These are phyloP conservation scores for Hypsopygia costalis DNA, from an alignment of 2,888 invertebrate species.

Conservation along the genomic window DNA sequence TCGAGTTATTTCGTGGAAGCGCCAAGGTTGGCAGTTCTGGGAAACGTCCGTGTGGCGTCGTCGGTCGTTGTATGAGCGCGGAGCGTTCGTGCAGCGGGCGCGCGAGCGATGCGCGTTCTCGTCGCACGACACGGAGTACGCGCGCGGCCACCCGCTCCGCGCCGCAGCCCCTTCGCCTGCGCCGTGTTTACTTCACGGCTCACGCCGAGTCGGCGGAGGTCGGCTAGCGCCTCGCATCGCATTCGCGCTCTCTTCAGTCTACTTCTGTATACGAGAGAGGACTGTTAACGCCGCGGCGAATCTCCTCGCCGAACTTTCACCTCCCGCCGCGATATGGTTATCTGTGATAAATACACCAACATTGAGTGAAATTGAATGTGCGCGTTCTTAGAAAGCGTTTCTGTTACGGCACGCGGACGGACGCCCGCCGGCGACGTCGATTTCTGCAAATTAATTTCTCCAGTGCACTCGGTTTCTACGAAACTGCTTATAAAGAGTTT, in stretches of 20 bases:
- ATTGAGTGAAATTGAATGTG: conserved; percentile 75
- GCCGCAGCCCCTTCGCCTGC: conserved; percentile 22
- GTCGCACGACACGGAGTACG: conserved; percentile 21
- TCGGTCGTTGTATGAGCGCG: conserved; percentile 34
- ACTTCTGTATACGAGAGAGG: conserved; percentile 50
- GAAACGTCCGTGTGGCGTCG: conserved; percentile 49
- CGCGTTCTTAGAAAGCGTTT: conserved; percentile 66
- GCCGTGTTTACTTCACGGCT: conserved; percentile 35
- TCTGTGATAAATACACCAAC: conserved; percentile 66
- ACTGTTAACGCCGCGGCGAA: conserved; percentile 44
- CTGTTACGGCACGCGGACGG: conserved; percentile 56
- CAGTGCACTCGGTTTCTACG: conserved; percentile 68
- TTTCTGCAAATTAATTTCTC: conserved; percentile 78
- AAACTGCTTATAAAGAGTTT: conserved; percentile 77
- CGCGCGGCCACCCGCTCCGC: conserved; percentile 20
- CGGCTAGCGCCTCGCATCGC: conserved; percentile 26
- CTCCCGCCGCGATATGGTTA: conserved; percentile 67
- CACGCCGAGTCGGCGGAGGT: conserved; percentile 18
- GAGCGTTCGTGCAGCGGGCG: conserved; percentile 13
- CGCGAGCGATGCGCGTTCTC: conserved; percentile 25
- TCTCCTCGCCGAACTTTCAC: conserved; percentile 68
- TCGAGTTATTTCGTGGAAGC: conserved; percentile 72
- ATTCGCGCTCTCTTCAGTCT: conserved; percentile 45
- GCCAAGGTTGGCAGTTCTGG: conserved; percentile 72
- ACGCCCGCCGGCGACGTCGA: conserved; percentile 51